phyloP scores from a whole-genome alignment of 2,797 vertebrate genomes.

The Hydrophis major region DNA sequence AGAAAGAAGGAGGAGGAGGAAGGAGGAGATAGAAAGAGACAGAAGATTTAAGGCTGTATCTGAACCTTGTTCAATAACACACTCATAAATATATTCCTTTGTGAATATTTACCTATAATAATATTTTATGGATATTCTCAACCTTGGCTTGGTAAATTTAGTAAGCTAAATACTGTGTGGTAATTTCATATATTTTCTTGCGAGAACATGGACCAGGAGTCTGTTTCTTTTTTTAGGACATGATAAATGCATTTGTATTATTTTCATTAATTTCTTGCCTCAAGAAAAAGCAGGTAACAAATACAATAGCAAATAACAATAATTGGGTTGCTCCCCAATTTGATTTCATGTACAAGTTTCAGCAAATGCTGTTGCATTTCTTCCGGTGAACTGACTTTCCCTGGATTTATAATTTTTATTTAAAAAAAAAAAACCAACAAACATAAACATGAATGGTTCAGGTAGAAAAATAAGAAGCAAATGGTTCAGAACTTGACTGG shows the following conservation, averaged over 20 bases:
- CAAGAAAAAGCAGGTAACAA: neutral
- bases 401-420: neutral
- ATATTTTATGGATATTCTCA: neutral
- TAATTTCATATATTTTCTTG: neutral
- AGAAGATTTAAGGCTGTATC: neutral
- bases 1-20: no score
- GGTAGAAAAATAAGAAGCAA: conserved; percentile 49
- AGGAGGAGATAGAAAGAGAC: neutral
- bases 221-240: neutral
- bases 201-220: neutral
- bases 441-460: neutral
- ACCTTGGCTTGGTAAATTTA: neutral
- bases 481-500: conserved; percentile 53
- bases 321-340: neutral
- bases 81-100: neutral
- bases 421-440: neutral
- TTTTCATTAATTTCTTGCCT: neutral
- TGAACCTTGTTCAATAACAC: neutral
- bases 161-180: neutral
- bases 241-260: neutral
- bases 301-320: neutral
- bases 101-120: neutral
- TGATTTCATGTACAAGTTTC: no score
- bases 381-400: neutral
- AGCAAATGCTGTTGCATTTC: neutral